phyloP scores from a whole-genome alignment of 2,797 vertebrate genomes.

The Melanotaenia nigrans region DNA sequence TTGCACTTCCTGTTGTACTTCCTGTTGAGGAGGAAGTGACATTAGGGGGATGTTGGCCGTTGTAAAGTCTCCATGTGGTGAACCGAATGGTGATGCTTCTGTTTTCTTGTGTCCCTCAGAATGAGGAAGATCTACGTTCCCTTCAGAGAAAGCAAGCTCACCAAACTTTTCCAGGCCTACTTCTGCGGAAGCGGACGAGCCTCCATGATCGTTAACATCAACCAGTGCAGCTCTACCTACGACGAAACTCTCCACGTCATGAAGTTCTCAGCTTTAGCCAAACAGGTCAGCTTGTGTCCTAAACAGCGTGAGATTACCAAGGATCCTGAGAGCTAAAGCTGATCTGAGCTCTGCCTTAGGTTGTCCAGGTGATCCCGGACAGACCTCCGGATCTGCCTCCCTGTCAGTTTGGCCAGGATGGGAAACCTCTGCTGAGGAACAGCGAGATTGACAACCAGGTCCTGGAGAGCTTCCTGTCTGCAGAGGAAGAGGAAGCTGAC shows the following conservation, averaged over 20 bases:
- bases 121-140: constrained; percentile 84
- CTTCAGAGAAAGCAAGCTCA: constrained; percentile 93
- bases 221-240: constrained; percentile 89
- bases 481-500: constrained; percentile 86
- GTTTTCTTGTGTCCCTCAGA: constrained; percentile 54
- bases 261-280: constrained; percentile 93
- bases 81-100: not conserved
- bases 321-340: not conserved
- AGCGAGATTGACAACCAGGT: constrained; percentile 61
- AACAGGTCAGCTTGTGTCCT: constrained; percentile 79
- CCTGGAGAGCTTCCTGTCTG: constrained; percentile 78
- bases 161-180: constrained; percentile 90
- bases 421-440: constrained; percentile 75
- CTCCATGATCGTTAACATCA: constrained; percentile 93
- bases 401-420: constrained; percentile 75
- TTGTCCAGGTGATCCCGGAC: constrained; percentile 86
- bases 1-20: no score
- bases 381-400: constrained; percentile 78
- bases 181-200: constrained; percentile 90
- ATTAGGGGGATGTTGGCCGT: no score
- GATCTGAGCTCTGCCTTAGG: constrained; percentile 67
- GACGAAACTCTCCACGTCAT: constrained; percentile 92
- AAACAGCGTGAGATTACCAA: no score
- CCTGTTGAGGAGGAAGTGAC: no score
- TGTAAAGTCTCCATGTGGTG: no score